These are phyloP conservation scores for Ecdyonurus torrentis DNA, from an alignment of 2,888 invertebrate species.

Conservation along the genomic window DNA sequence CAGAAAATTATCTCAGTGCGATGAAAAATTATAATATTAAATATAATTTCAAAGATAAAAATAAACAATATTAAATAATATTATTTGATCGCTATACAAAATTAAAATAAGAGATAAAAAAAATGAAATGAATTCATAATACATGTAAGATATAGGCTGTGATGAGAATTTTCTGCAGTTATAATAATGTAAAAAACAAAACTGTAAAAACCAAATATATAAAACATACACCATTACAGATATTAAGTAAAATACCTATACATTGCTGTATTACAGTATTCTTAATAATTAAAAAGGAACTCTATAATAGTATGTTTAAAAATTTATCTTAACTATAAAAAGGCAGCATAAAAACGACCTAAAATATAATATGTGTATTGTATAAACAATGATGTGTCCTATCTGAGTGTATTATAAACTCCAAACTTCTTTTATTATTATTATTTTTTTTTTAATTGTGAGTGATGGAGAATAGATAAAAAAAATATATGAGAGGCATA, in stretches of 20 bases:
- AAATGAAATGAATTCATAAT: not conserved
- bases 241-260: too few species aligned
- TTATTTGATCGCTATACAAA: not conserved
- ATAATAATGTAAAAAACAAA: not conserved
- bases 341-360: too few species aligned
- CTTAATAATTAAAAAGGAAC: not conserved
- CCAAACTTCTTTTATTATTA: not conserved
- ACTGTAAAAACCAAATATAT: not conserved
- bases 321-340: not conserved
- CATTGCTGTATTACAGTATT: too few species aligned
- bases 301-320: not conserved
- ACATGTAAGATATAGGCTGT: not conserved
- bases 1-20: not conserved
- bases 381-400: not conserved
- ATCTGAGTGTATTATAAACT: not conserved
- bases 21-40: constrained; percentile 5
- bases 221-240: too few species aligned
- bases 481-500: not conserved
- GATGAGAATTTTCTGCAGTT: not conserved
- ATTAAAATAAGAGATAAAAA: not conserved
- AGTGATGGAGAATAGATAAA: not conserved
- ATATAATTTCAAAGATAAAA: constrained; percentile 3
- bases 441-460: too few species aligned
- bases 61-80: constrained; percentile 4
- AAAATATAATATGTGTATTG: too few species aligned